phyloP scores from a whole-genome alignment of 2,113 vertebrate species.

The Riparia riparia region DNA sequence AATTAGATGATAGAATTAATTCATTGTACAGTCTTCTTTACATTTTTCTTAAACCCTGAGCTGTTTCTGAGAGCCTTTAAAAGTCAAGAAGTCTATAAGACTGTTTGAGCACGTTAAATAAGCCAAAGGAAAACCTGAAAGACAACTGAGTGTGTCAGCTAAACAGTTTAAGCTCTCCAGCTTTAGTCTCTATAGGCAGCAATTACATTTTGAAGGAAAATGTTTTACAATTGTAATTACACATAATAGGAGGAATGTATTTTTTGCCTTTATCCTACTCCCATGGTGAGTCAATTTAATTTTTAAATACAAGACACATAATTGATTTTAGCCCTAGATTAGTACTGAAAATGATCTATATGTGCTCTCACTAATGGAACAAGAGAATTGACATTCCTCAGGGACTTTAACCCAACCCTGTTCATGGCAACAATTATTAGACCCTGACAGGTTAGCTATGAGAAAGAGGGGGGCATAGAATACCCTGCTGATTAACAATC shows the following conservation, averaged over 20 bases:
- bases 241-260: conserved; percentile 83
- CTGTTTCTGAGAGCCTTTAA: conserved; percentile 33
- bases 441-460: conserved; percentile 78
- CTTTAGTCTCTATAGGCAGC: conserved; percentile 79
- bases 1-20: conserved; percentile 9
- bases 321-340: conserved; percentile 87
- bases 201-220: conserved; percentile 83
- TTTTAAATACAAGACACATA: conserved; percentile 86
- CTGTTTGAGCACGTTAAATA: conserved; percentile 46
- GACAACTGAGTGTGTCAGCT: conserved; percentile 68
- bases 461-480: conserved; percentile 62
- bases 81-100: conserved; percentile 41
- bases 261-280: conserved; percentile 82
- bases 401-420: conserved; percentile 77
- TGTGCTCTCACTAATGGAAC: conserved; percentile 82
- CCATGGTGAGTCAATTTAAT: conserved; percentile 85
- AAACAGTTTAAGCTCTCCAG: conserved; percentile 70
- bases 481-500: conserved; percentile 81
- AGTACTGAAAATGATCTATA: conserved; percentile 84
- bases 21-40: not conserved
- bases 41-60: not conserved
- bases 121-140: conserved; percentile 66
- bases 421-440: conserved; percentile 79
- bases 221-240: conserved; percentile 88
- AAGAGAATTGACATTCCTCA: conserved; percentile 79